Base-by-base conservation (phyloP, 2,797 vertebrate genomes). In the Apogon hyalosoma region DNA sequence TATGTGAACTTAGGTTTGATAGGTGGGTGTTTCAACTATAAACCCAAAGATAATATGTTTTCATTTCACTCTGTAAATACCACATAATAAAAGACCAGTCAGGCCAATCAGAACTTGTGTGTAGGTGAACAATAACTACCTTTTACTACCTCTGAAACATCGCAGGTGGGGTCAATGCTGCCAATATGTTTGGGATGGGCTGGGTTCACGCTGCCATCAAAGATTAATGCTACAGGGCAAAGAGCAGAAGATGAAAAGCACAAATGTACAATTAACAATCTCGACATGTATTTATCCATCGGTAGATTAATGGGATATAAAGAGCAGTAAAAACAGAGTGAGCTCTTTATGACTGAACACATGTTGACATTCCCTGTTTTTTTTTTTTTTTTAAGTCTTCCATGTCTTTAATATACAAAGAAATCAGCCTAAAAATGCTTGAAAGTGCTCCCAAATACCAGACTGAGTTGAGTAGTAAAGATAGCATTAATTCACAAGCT, bases 101-200 rank as follows among this genome's bases (percentile, higher is more conserved):
- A 36, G 39, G 19, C 38, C 63, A 18, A 69, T 2, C 45, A 62
- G 16, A 51, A 24, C 21, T n/a, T n/a, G 21, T 4, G 21, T 24
- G 21, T 24, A 24, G 21, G 21, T 24, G 21, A 24, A 24, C 21
- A 24, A 24, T 24, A n/a, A 7, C 79, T 95, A 99, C 98, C 98
- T 90, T 96, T 94, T 53, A 98, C 92, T 11, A 99, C 96, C 75
- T 97, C 96, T 52, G 77, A 95, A 12, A 97, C 97, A 0, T 98
- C 95, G 89, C 98, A 99, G 87, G 90, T 96, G 80, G 98, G 98
- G 89, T 99, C 98, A 62, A 99, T 99, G 83, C 98, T 96, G 80
- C 98, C 98, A 46, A 99, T 98, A 65, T 98, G 98, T 84, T 94
- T 97, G 42, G 97, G 96, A 79, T 98, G 96, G 60, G 95, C 95